Evolutionary conservation across 2,888 invertebrate genomes (phyloP).

Genomic region (Limnephilus rhombicus): DNA sequence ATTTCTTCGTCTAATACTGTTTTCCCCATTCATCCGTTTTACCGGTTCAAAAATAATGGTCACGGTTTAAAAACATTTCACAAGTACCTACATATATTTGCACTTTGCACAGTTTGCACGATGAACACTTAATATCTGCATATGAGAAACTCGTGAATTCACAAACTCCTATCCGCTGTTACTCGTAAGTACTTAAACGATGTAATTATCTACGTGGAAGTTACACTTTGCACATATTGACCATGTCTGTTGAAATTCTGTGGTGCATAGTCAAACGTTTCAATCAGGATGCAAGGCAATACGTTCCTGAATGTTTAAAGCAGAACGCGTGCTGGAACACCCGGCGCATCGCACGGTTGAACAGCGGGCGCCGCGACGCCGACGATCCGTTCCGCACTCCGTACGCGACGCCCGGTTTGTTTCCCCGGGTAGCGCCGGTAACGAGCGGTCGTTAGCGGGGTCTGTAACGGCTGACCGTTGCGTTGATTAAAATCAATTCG

Average conservation of each 20-base stretch:
- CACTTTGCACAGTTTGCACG: not conserved
- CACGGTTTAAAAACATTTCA: too few species aligned
- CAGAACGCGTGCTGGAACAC: constrained; percentile 20
- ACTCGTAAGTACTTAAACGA: not conserved
- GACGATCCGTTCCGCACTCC: not conserved
- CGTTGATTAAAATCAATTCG: constrained; percentile 61
- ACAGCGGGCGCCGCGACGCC: constrained; percentile 3
- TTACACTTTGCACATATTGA: constrained; percentile 1
- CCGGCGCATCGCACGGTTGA: constrained; percentile 16
- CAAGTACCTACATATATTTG: not conserved
- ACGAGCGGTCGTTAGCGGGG: constrained; percentile 47
- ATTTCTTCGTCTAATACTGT: too few species aligned
- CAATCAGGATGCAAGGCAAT: constrained; percentile 15
- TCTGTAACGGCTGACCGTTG: constrained; percentile 38
- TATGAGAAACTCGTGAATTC: not conserved
- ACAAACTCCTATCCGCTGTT: not conserved
- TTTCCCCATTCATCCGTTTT: too few species aligned
- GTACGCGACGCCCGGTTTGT: constrained; percentile 1
- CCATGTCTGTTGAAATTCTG: not conserved
- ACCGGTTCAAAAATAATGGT: too few species aligned
- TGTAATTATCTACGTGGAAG: not conserved
- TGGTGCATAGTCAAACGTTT: not conserved
- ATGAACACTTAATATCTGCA: not conserved
- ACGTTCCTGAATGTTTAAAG: not conserved
- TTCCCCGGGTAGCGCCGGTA: constrained; percentile 33